Conservation (phyloP, 2,113 vertebrate genomes). For the Pseudopipra pipra region DNA sequence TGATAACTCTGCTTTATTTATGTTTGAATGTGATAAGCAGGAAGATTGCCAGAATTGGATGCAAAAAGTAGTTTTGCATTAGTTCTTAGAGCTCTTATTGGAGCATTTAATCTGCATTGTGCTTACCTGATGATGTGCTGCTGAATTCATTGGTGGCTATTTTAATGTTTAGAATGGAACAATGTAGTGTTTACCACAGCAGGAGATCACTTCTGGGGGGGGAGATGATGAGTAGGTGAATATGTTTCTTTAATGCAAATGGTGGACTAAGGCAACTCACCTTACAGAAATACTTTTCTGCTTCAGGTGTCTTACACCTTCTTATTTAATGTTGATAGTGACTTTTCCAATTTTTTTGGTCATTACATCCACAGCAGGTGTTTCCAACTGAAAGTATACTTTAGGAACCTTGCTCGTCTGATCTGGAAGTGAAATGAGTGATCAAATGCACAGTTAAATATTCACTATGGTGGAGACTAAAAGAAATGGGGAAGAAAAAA, state of each 20-base stretch:
- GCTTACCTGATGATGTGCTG: background rate
- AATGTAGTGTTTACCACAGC: background rate
- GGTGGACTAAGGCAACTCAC: background rate
- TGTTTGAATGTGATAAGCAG: background rate
- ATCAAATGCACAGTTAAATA: background rate
- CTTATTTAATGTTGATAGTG: background rate
- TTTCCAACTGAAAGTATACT: background rate
- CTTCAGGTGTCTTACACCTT: background rate
- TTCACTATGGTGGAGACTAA: background rate
- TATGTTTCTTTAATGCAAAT: background rate
- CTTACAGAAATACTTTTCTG: background rate
- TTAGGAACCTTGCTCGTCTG: background rate
- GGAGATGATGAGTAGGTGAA: background rate
- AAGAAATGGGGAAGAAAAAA: background rate
- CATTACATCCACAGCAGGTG: background rate
- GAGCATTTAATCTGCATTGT: background rate
- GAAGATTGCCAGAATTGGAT: background rate
- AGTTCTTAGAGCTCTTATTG: background rate
- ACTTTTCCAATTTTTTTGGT: background rate
- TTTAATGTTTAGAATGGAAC: background rate
- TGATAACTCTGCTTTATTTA: slow-evolving; percentile 20
- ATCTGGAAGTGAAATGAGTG: background rate
- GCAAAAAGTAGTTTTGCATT: background rate
- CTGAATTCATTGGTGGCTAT: background rate
- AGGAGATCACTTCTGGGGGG: background rate